These are phyloP conservation scores for Takifugu ocellatus DNA, from an alignment of 2,797 vertebrate genomes.

Conservation along the genomic window DNA sequence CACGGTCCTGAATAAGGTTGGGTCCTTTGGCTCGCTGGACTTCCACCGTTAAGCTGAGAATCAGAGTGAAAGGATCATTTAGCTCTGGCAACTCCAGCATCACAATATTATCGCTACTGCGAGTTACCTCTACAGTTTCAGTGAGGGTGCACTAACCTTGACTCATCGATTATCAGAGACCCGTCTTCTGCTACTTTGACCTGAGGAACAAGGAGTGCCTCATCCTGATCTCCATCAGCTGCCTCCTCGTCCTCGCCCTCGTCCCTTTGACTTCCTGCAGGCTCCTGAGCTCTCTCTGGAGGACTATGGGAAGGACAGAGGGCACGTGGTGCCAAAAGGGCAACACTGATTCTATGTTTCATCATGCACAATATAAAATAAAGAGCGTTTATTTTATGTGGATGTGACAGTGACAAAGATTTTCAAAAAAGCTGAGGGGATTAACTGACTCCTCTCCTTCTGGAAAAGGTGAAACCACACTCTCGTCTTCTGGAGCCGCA, in stretches of 20 bases:
- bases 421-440: background rate
- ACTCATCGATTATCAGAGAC: conserved; percentile 94
- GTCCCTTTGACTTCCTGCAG: conserved; percentile 57
- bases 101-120: background rate
- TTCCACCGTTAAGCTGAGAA: conserved; percentile 90
- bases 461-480: conserved; percentile 52
- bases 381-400: background rate
- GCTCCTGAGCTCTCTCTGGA: conserved; percentile 46
- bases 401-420: background rate
- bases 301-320: conserved; percentile 27
- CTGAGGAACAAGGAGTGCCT: conserved; percentile 85
- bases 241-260: conserved; percentile 55
- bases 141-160: conserved; percentile 76
- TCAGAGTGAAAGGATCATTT: conserved; percentile 2
- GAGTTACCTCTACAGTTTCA: background rate
- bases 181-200: conserved; percentile 98
- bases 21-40: conserved; percentile 88
- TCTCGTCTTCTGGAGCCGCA: conserved; percentile 73
- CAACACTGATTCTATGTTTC: too few species aligned
- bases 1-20: conserved; percentile 83
- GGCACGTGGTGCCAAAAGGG: background rate
- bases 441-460: conserved; percentile 73
- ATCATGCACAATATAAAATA: too few species aligned
- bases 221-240: conserved; percentile 73
- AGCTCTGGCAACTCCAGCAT: background rate